A percentile compares a stretch with the other conserved stretches of the same genome.
Conservation (phyloP, 2,888 invertebrate species). For the Tetragnatha montana region DNA sequence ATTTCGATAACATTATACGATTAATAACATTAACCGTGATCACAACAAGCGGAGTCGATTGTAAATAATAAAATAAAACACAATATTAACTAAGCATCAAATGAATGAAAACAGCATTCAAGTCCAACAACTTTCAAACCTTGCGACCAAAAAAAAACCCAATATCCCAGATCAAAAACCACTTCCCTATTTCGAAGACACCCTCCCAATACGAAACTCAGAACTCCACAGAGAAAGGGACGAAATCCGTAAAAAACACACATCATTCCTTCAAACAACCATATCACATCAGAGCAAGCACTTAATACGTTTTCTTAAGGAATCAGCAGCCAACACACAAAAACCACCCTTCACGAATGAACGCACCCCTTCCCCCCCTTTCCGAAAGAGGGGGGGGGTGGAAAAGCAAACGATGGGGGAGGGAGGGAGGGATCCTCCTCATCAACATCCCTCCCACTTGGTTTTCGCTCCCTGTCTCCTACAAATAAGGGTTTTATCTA, state of each 20-base stretch:
- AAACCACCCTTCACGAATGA: slow-evolving; percentile 34
- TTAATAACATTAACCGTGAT: too few relatives aligned
- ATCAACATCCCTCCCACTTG: slow-evolving; percentile 22
- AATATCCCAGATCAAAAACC: neutral
- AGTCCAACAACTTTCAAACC: too few relatives aligned
- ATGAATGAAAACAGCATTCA: too few relatives aligned
- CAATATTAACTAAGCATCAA: too few relatives aligned
- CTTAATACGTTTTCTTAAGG: slow-evolving; percentile 6
- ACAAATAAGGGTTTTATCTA: slow-evolving; percentile 51
- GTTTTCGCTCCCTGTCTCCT: slow-evolving; percentile 3
- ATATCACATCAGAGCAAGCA: neutral
- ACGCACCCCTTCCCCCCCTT: neutral
- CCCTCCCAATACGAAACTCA: too few relatives aligned
- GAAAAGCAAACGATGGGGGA: slow-evolving; percentile 19
- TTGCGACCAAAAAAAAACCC: too few relatives aligned
- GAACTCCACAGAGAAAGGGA: neutral
- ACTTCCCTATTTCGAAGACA: too few relatives aligned
- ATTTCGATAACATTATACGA: too few relatives aligned
- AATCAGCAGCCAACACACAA: neutral
- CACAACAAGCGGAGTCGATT: too few relatives aligned
- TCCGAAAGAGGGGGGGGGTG: neutral
- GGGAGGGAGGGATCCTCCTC: neutral
- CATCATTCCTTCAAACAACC: neutral
- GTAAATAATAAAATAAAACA: too few relatives aligned
- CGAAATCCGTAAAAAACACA: neutral